These are phyloP conservation scores for Scaptomyza flava DNA, from an alignment of 2,888 invertebrate genomes.

Conservation along the genomic window DNA sequence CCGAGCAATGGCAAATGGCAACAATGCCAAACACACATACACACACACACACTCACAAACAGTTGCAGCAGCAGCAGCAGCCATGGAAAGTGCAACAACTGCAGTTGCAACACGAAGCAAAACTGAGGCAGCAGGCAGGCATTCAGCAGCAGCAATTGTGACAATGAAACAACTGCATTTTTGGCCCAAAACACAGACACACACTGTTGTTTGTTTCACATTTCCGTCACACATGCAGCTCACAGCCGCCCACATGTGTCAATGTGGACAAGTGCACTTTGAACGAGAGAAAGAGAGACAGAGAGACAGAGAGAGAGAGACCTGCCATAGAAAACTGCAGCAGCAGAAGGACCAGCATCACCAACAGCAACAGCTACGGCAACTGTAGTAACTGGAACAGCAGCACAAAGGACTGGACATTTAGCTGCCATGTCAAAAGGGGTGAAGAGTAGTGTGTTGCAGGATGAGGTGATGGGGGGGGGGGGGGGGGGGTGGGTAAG, in stretches of 20 bases:
- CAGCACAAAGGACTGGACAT: constrained; percentile 56
- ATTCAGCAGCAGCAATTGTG: constrained; percentile 58
- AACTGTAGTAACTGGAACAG: constrained; percentile 14
- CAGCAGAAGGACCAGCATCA: constrained; percentile 17
- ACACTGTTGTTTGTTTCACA: constrained; percentile 68
- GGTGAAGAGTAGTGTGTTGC: background rate
- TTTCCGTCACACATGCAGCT: constrained; percentile 69
- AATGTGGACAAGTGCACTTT: constrained; percentile 78
- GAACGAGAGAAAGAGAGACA: constrained; percentile 36
- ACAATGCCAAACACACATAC: constrained; percentile 29
- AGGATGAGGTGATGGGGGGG: background rate
- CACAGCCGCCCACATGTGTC: constrained; percentile 70
- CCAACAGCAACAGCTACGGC: background rate
- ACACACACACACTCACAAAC: constrained; percentile 18
- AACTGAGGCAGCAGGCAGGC: constrained; percentile 17
- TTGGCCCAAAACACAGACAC: constrained; percentile 49
- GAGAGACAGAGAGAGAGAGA: constrained; percentile 4
- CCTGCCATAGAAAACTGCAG: constrained; percentile 27
- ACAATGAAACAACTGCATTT: constrained; percentile 79
- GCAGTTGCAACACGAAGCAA: constrained; percentile 19
- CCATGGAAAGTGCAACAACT: constrained; percentile 35
- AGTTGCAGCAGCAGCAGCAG: constrained; percentile 1
- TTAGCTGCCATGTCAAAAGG: constrained; percentile 59
- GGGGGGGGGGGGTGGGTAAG: background rate
- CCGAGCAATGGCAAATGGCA: constrained; percentile 29